Percentiles rank a stretch among this genome's conserved stretches.
phyloP scores from a whole-genome alignment of 2,113 vertebrate species.

The Telmatochromis brachygnathus region DNA sequence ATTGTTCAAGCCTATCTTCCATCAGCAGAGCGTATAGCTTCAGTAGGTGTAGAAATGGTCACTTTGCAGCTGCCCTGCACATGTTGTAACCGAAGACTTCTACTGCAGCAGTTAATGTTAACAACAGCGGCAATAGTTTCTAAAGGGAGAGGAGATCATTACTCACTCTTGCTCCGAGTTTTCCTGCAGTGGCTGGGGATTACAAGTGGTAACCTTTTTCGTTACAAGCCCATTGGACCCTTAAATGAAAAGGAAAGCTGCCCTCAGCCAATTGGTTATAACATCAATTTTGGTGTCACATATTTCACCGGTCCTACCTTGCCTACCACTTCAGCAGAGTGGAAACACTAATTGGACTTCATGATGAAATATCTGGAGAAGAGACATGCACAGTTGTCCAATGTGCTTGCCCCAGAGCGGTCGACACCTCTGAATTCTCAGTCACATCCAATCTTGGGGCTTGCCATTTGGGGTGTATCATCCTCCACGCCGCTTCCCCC shows the following conservation, averaged over 20 bases:
- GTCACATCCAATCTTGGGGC: background rate
- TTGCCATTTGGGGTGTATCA: background rate
- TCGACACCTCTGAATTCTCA: background rate
- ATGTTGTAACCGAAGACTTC: background rate
- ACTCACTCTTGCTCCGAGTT: background rate
- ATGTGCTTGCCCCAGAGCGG: background rate
- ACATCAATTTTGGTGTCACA: background rate
- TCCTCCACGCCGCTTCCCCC: background rate
- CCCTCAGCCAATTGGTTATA: background rate
- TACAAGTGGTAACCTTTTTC: constrained; percentile 21
- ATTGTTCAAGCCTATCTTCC: background rate
- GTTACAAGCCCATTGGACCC: constrained; percentile 9
- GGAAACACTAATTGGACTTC: constrained; percentile 21
- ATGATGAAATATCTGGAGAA: constrained; percentile 20
- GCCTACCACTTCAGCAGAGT: background rate
- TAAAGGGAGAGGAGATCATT: background rate
- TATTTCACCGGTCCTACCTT: background rate
- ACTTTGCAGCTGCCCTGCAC: background rate
- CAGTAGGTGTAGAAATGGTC: background rate
- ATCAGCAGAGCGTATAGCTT: background rate
- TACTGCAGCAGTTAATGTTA: background rate
- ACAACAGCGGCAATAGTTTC: background rate
- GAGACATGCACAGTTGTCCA: background rate
- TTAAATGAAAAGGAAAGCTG: constrained; percentile 29
- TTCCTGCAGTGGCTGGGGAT: background rate